Evolutionary conservation across 2,797 vertebrate species (phyloP).

Genomic region (Pelodytes ibericus): DNA sequence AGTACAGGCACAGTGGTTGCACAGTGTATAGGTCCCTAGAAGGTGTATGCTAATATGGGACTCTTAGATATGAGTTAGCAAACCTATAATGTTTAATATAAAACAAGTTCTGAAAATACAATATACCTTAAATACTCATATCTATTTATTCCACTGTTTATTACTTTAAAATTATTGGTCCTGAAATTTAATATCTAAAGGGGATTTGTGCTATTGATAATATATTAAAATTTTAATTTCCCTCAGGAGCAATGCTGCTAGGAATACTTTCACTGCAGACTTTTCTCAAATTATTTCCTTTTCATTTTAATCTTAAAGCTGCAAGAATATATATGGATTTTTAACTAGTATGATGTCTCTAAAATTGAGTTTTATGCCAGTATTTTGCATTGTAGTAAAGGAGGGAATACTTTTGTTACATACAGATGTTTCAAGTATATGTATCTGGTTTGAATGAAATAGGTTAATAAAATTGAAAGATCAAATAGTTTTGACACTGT

Average conservation of each 20-base stretch:
- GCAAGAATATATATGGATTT: neutral
- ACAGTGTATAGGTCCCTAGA: neutral
- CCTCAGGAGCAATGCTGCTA: neutral
- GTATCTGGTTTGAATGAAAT: neutral
- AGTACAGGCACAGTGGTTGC: neutral
- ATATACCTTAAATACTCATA: neutral
- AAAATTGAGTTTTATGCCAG: neutral
- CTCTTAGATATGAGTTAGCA: neutral
- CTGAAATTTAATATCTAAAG: slow-evolving; percentile 2
- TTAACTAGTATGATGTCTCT: too few species aligned
- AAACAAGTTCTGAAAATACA: neutral
- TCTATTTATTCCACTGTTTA: neutral
- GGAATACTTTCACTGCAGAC: neutral
- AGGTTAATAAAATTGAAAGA: neutral
- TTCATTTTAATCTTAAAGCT: neutral
- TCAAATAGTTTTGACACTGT: neutral
- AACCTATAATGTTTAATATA: too few species aligned
- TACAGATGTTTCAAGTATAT: neutral
- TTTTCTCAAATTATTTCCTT: neutral
- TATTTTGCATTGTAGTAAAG: neutral
- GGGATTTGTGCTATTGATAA: neutral
- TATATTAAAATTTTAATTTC: neutral
- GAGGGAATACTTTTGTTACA: neutral
- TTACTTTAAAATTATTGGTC: neutral
- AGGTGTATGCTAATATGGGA: neutral